Percentiles rank a stretch among this genome's conserved stretches.
phyloP scores from a whole-genome alignment of 2,113 vertebrate genomes.

The Amazona vittata region DNA sequence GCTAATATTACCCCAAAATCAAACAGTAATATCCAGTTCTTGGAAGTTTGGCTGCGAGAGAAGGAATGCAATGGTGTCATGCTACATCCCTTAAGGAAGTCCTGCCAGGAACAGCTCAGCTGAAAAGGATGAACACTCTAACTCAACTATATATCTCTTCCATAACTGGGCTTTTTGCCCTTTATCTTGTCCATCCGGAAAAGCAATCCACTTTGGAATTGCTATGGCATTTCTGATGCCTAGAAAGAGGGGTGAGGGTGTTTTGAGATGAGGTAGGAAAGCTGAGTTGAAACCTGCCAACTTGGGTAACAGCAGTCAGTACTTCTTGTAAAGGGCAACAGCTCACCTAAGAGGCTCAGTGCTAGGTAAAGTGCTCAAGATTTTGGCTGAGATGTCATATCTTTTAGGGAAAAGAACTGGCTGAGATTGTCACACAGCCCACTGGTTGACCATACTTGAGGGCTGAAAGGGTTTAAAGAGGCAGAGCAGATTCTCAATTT shows the following conservation, averaged over 20 bases:
- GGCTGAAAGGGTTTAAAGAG: background rate
- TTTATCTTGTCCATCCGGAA: background rate
- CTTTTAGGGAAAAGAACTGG: background rate
- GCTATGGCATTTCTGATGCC: background rate
- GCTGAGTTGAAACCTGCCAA: background rate
- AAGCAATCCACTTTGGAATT: background rate
- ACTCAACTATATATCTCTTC: background rate
- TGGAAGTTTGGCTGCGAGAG: background rate
- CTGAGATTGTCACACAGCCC: background rate
- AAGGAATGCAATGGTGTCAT: background rate
- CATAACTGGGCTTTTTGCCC: background rate
- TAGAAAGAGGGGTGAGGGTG: background rate
- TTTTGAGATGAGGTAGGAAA: background rate
- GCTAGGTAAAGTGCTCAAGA: background rate
- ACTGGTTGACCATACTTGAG: background rate
- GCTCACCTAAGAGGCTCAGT: background rate
- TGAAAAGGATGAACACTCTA: background rate
- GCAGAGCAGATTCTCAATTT: background rate
- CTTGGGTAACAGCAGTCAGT: background rate
- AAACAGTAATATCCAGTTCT: background rate
- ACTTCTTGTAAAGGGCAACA: background rate
- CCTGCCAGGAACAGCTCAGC: background rate
- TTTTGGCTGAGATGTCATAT: background rate
- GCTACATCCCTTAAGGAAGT: background rate
- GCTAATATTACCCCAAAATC: background rate